These are phyloP conservation scores for Temnothorax longispinosus DNA, from an alignment of 1,140 invertebrate species.

Conservation along the genomic window DNA sequence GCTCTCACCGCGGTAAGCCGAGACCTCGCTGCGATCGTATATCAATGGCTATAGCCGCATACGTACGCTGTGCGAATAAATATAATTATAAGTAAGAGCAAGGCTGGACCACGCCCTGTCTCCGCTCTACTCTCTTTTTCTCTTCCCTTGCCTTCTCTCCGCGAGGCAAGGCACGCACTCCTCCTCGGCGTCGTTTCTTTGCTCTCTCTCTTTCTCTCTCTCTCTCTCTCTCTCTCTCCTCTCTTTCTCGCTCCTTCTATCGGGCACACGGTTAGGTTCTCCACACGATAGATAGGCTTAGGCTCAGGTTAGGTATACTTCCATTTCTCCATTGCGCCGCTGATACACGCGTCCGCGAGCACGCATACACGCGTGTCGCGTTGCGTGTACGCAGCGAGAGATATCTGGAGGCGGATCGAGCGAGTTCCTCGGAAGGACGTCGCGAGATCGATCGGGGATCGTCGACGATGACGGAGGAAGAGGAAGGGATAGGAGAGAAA, in stretches of 20 bases:
- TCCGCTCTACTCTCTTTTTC: constrained; percentile 80
- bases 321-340: constrained; percentile 72
- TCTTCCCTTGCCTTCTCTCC: constrained; percentile 66
- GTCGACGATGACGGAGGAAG: not conserved
- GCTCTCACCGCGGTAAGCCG: constrained; percentile 70
- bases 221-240: constrained; percentile 12
- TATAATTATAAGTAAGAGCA: constrained; percentile 85
- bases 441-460: constrained; percentile 54
- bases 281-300: constrained; percentile 75
- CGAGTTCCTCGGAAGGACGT: constrained; percentile 60
- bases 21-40: constrained; percentile 79
- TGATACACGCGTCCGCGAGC: constrained; percentile 31
- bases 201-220: not conserved
- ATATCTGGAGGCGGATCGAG: constrained; percentile 58
- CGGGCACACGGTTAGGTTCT: constrained; percentile 58
- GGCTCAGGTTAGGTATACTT: constrained; percentile 77
- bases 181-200: constrained; percentile 29
- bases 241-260: constrained; percentile 41
- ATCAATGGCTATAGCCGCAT: constrained; percentile 78
- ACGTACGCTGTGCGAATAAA: constrained; percentile 80
- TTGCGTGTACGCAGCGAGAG: constrained; percentile 37
- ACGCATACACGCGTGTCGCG: constrained; percentile 11
- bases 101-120: constrained; percentile 85
- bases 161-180: constrained; percentile 25
- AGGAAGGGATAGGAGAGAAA: not conserved